Percentiles rank a stretch among this genome's conserved stretches.
Conservation (phyloP, 2,888 invertebrate genomes). For the Hypercompe scribonia region DNA sequence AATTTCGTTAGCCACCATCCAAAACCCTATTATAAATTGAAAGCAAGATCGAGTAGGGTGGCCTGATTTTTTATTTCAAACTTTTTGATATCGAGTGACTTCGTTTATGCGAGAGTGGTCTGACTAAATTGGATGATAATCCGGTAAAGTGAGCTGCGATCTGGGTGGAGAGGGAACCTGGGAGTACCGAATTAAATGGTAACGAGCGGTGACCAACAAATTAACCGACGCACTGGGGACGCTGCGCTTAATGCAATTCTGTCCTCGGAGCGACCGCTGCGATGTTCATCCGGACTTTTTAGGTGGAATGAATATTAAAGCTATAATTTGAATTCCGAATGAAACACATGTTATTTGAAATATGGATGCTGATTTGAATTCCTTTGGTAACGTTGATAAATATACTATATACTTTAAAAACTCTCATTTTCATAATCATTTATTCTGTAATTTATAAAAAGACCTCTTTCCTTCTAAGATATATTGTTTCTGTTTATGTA, state of each 20-base stretch:
- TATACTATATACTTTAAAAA: neutral
- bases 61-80: constrained; percentile 47
- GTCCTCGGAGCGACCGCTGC: constrained; percentile 29
- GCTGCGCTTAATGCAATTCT: constrained; percentile 65
- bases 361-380: neutral
- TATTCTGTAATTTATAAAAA: too few species aligned
- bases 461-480: too few species aligned
- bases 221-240: constrained; percentile 63
- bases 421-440: too few species aligned
- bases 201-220: constrained; percentile 70
- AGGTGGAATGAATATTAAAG: constrained; percentile 45
- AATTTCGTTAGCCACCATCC: constrained; percentile 40
- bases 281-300: constrained; percentile 36
- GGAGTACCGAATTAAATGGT: constrained; percentile 65
- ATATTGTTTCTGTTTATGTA: too few species aligned
- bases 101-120: constrained; percentile 44
- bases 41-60: constrained; percentile 38
- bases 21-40: constrained; percentile 47
- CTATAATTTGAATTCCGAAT: constrained; percentile 34
- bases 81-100: constrained; percentile 54
- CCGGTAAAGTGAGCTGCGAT: constrained; percentile 53
- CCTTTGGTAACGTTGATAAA: neutral
- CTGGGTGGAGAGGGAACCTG: constrained; percentile 35
- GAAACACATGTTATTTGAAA: constrained; percentile 28
- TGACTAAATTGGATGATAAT: constrained; percentile 57